Percentiles rank a stretch among this genome's conserved stretches.
Evolutionary conservation across 2,888 invertebrate genomes (phyloP).

Genomic region (Luffia ferchaultella): DNA sequence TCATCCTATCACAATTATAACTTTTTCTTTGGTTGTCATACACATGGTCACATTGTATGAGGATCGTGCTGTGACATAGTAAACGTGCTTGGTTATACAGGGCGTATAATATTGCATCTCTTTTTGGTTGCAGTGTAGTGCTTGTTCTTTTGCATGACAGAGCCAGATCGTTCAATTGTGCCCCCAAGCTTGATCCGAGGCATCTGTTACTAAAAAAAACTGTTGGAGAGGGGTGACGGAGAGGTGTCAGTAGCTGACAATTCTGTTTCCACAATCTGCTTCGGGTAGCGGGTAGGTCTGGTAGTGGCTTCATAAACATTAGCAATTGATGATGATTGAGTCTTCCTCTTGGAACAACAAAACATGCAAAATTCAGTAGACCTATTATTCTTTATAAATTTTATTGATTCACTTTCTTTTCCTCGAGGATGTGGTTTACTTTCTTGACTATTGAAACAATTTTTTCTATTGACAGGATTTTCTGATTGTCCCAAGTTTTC

Average conservation of each 20-base stretch:
- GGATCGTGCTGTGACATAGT: not conserved
- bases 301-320: too few relatives aligned
- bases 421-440: not conserved
- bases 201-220: slow-evolving; percentile 17
- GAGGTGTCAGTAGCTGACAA: not conserved
- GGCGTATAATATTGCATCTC: slow-evolving; percentile 14
- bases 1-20: too few relatives aligned
- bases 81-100: not conserved
- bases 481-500: slow-evolving; percentile 10
- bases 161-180: slow-evolving; percentile 9
- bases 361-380: slow-evolving; percentile 13
- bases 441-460: not conserved
- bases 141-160: slow-evolving; percentile 5
- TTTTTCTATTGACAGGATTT: slow-evolving; percentile 4
- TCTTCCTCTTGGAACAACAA: slow-evolving; percentile 14
- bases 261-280: slow-evolving; percentile 14
- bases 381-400: slow-evolving; percentile 12
- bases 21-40: too few relatives aligned
- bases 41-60: slow-evolving; percentile 19
- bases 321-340: too few relatives aligned
- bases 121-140: slow-evolving; percentile 20
- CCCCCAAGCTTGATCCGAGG: slow-evolving; percentile 17
- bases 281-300: too few relatives aligned
- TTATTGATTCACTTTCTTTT: slow-evolving; percentile 7
- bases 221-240: slow-evolving; percentile 8